Percentiles rank a stretch among this genome's conserved stretches.
Evolutionary conservation across 2,888 invertebrate genomes (phyloP).

Genomic region (Drosophila pseudotakahashii): DNA sequence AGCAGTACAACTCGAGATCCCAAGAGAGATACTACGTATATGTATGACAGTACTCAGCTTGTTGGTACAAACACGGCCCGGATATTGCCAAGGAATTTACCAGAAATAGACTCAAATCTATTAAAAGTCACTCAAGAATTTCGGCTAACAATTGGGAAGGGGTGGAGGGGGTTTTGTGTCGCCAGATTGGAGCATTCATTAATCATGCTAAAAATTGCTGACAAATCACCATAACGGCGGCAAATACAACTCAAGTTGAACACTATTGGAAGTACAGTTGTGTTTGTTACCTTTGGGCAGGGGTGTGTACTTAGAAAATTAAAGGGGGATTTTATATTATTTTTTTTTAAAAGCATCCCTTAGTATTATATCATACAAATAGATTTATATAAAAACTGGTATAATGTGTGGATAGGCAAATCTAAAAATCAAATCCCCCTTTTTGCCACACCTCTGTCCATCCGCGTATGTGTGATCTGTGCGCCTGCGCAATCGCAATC

Average conservation of each 20-base stretch:
- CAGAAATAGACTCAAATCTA: slow-evolving; percentile 39
- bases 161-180: slow-evolving; percentile 53
- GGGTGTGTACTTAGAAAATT: not conserved
- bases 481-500: slow-evolving; percentile 50
- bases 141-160: slow-evolving; percentile 33
- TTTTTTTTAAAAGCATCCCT: no score
- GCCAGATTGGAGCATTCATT: slow-evolving; percentile 69
- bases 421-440: no score
- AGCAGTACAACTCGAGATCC: slow-evolving; percentile 21
- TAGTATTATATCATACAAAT: no score
- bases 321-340: no score
- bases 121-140: slow-evolving; percentile 47
- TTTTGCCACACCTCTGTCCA: not conserved
- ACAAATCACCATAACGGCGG: slow-evolving; percentile 74
- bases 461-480: slow-evolving; percentile 13
- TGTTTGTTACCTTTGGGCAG: slow-evolving; percentile 1
- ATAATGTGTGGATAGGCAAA: no score
- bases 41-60: slow-evolving; percentile 48
- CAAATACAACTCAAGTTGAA: slow-evolving; percentile 29
- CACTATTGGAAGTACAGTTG: slow-evolving; percentile 26
- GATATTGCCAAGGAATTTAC: slow-evolving; percentile 38
- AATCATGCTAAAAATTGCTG: slow-evolving; percentile 69
- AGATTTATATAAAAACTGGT: no score
- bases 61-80: slow-evolving; percentile 21
- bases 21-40: slow-evolving; percentile 4